phyloP scores from a whole-genome alignment of 2,797 vertebrate species.

The Periophthalmus magnuspinnatus region DNA sequence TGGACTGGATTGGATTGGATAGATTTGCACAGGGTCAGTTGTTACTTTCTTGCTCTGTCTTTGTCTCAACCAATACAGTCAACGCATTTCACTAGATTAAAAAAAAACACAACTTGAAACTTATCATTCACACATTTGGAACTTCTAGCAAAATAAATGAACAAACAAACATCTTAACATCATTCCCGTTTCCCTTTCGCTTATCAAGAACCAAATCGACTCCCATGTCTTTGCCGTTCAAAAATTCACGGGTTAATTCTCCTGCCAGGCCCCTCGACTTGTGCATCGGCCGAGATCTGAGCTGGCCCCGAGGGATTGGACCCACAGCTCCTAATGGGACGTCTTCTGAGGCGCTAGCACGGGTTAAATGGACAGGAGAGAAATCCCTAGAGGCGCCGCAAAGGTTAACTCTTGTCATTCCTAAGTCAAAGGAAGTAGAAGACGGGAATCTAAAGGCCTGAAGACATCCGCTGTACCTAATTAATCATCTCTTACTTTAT shows the following conservation, averaged over 20 bases:
- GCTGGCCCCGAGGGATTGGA: constrained; percentile 5
- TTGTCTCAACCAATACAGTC: too few relatives aligned
- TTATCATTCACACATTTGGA: background rate
- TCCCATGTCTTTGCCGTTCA: background rate
- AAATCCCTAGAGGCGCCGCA: background rate
- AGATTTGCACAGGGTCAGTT: too few relatives aligned
- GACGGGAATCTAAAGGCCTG: background rate
- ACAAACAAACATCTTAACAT: background rate
- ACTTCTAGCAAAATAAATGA: background rate
- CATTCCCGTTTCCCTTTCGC: background rate
- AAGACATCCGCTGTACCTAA: background rate
- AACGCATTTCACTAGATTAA: background rate
- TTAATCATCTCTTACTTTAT: too few relatives aligned
- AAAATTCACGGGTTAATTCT: constrained; percentile 5
- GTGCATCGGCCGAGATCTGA: background rate
- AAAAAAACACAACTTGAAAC: background rate
- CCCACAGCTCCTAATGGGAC: constrained; percentile 5
- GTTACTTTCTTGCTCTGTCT: too few relatives aligned
- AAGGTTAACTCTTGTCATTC: constrained; percentile 12
- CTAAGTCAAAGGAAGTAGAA: constrained; percentile 1
- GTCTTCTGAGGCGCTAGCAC: background rate
- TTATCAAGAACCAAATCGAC: background rate
- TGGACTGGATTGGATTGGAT: too few relatives aligned
- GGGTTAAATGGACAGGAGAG: constrained; percentile 6
- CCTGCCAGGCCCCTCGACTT: background rate